These are phyloP conservation scores for pig (Sus scrofa) DNA, from an alignment of 2,113 vertebrate genomes.

Conservation along the genomic window DNA sequence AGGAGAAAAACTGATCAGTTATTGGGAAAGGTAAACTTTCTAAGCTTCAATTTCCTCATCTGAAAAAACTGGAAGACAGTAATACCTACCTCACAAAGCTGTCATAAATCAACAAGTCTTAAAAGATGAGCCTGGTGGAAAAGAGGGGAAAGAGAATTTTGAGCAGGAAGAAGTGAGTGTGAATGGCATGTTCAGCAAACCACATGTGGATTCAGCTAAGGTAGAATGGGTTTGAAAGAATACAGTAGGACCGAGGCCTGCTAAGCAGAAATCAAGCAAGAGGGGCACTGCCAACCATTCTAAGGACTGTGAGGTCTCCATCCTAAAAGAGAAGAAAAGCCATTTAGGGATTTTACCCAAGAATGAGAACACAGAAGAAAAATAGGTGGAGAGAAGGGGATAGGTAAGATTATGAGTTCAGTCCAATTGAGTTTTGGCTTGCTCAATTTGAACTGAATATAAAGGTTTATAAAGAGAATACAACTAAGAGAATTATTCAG, in stretches of 20 bases:
- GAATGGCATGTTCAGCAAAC: slow-evolving; percentile 21
- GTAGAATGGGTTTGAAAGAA: not conserved
- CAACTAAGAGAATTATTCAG: not conserved
- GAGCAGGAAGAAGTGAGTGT: not conserved
- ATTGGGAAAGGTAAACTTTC: not conserved
- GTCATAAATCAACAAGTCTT: slow-evolving; percentile 47
- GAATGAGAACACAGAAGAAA: slow-evolving; percentile 17
- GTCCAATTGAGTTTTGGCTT: not conserved
- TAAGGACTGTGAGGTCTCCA: not conserved
- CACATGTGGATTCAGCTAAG: not conserved
- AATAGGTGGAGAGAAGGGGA: not conserved
- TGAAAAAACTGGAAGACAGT: not conserved
- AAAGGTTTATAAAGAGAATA: not conserved
- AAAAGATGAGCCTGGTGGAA: not conserved
- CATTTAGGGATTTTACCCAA: not conserved
- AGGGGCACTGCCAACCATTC: no score
- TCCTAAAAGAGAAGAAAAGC: not conserved
- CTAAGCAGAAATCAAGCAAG: not conserved
- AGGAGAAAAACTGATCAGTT: not conserved
- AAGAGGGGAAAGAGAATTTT: not conserved
- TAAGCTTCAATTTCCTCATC: not conserved
- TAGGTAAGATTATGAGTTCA: not conserved
- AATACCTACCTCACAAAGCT: slow-evolving; percentile 1
- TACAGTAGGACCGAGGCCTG: not conserved
- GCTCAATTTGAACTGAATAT: slow-evolving; percentile 43